Evolutionary conservation across 2,797 vertebrate genomes (phyloP).

Genomic region (Chromis chromis): DNA sequence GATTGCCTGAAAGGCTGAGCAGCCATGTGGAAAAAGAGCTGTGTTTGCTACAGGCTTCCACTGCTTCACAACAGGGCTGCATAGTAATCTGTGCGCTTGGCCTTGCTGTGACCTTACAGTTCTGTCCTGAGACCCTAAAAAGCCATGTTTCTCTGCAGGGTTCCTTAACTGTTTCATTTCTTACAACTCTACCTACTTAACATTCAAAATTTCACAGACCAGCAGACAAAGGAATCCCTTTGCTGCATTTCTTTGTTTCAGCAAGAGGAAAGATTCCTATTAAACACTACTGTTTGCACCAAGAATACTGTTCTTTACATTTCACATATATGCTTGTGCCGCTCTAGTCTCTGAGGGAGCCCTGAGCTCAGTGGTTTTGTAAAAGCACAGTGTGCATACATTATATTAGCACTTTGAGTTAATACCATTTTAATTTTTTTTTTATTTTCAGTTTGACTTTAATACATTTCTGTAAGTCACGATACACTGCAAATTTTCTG

Average conservation of each 20-base stretch:
- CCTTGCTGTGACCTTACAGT: constrained; percentile 63
- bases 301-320: background rate
- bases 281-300: constrained; percentile 6
- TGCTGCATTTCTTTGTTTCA: background rate
- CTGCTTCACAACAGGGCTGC: constrained; percentile 60
- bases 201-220: background rate
- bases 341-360: background rate
- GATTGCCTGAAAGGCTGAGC: constrained; percentile 62
- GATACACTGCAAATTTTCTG: constrained; percentile 1
- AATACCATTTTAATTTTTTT: no score
- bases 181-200: background rate
- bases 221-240: constrained; percentile 6
- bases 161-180: constrained; percentile 45
- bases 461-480: constrained; percentile 4
- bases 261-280: background rate
- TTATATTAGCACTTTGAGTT: background rate
- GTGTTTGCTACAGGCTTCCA: constrained; percentile 70
- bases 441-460: constrained; percentile 7
- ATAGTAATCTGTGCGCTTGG: constrained; percentile 69
- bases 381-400: background rate
- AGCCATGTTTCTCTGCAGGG: constrained; percentile 22
- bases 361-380: background rate
- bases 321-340: background rate
- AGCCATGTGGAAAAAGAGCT: constrained; percentile 80
- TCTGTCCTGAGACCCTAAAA: constrained; percentile 49